phyloP scores from a whole-genome alignment of 2,888 invertebrate species.

The Cataglyphis albicans region DNA sequence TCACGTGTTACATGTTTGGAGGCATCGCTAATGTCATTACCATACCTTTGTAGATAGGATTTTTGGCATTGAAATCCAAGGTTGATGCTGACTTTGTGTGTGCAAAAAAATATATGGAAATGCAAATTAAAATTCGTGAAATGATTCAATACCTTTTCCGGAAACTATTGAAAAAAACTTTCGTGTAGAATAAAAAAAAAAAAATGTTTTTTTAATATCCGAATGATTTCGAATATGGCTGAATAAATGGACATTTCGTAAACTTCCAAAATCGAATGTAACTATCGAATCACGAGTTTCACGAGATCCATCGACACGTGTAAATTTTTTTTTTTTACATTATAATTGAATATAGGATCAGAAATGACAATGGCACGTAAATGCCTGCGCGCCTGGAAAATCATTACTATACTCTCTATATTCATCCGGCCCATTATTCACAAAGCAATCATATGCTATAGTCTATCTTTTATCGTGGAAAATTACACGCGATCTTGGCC shows the following conservation, averaged over 20 bases:
- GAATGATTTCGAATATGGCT: not conserved
- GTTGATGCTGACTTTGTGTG: not conserved
- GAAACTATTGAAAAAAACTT: not conserved
- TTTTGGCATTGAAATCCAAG: not conserved
- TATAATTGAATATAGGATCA: conserved; percentile 6
- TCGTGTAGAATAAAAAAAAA: not conserved
- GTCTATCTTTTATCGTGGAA: not conserved
- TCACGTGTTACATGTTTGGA: not conserved
- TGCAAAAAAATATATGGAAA: not conserved
- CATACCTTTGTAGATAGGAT: not conserved
- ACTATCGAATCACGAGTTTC: not conserved
- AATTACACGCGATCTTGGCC: conserved; percentile 8
- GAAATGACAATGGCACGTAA: not conserved
- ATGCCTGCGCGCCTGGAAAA: not conserved
- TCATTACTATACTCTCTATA: conserved; percentile 11
- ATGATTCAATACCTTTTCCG: not conserved
- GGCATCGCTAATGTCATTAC: not conserved
- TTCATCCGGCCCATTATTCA: not conserved
- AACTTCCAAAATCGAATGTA: not conserved
- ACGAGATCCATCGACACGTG: not conserved
- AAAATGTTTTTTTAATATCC: not conserved
- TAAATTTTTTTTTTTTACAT: not conserved
- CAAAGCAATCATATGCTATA: not conserved
- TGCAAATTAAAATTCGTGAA: not conserved
- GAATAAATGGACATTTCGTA: not conserved